Percentiles rank a stretch among this genome's conserved stretches.
phyloP scores from a whole-genome alignment of 2,113 vertebrate genomes.

The Orycteropus afer region DNA sequence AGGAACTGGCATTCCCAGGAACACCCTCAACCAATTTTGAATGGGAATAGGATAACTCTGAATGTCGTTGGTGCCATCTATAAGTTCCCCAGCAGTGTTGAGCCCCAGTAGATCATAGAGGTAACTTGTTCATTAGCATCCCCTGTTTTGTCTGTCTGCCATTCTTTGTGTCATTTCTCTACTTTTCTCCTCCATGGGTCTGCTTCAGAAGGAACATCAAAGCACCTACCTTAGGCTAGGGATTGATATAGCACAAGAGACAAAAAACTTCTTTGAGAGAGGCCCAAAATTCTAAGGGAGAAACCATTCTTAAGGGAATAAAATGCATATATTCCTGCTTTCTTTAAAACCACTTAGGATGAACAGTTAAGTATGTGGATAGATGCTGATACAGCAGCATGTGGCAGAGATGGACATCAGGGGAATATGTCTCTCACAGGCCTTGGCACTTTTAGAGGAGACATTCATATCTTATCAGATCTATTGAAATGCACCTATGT shows the following conservation, averaged over 20 bases:
- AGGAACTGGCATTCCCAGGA: not conserved
- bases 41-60: not conserved
- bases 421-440: not conserved
- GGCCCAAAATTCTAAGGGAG: not conserved
- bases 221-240: too few relatives aligned
- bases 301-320: not conserved
- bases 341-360: not conserved
- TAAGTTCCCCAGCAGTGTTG: too few relatives aligned
- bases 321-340: not conserved
- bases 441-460: not conserved
- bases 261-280: not conserved
- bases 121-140: not conserved
- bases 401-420: not conserved
- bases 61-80: rapidly evolving
- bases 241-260: not conserved
- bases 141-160: not conserved
- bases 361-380: not conserved
- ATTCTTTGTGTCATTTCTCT: not conserved
- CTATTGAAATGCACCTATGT: too few relatives aligned
- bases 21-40: not conserved
- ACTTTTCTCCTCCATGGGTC: rapidly evolving
- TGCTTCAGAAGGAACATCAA: rapidly evolving
- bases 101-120: not conserved
- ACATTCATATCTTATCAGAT: not conserved
- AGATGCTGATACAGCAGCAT: not conserved